phyloP scores from a whole-genome alignment of 2,888 invertebrate genomes.

The Chalcis sispes region DNA sequence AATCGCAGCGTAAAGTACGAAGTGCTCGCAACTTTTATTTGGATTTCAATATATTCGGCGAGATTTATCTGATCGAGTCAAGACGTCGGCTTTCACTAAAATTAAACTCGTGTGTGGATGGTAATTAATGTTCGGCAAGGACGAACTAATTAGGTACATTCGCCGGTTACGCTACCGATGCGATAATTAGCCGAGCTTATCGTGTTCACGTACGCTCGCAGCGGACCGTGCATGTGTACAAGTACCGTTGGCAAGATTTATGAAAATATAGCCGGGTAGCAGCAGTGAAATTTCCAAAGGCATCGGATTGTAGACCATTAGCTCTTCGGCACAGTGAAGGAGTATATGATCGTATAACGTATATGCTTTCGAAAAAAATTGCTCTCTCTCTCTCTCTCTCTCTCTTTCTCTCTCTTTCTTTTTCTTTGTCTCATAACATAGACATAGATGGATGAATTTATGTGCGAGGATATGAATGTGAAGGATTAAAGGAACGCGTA shows the following conservation, averaged over 20 bases:
- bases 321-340: neutral
- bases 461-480: no score
- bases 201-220: neutral
- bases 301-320: neutral
- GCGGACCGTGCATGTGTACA: neutral
- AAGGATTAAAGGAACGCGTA: no score
- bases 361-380: neutral
- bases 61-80: no score
- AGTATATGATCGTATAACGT: neutral
- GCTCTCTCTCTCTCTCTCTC: no score
- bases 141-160: conserved; percentile 22
- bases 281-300: conserved; percentile 2
- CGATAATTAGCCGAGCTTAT: conserved; percentile 18
- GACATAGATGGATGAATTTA: no score
- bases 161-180: conserved; percentile 4
- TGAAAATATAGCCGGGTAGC: neutral
- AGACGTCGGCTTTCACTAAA: no score
- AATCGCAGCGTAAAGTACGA: no score
- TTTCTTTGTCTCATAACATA: no score
- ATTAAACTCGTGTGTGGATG: no score
- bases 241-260: neutral
- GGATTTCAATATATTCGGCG: no score
- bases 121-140: conserved; percentile 4
- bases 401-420: no score
- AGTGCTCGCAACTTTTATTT: no score